phyloP scores from a whole-genome alignment of 2,888 invertebrate genomes.

The Poecilus cupreus region DNA sequence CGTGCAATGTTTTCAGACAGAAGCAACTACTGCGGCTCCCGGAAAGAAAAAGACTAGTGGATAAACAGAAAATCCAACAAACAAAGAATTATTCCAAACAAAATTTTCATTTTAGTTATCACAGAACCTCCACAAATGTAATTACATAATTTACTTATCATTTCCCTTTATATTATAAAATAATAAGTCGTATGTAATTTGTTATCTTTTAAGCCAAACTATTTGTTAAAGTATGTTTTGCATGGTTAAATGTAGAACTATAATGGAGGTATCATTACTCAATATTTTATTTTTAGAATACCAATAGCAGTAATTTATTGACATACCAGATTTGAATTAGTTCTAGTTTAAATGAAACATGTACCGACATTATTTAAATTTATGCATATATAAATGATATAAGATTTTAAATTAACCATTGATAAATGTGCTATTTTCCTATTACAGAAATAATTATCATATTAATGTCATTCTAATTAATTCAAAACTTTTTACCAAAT shows the following conservation, averaged over 20 bases:
- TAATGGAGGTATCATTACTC: no score
- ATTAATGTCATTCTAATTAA: constrained; percentile 3
- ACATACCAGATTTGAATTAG: no score
- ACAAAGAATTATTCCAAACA: no score
- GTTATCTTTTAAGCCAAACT: not conserved
- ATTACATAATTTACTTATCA: not conserved
- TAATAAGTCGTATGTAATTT: not conserved
- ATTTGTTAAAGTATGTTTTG: not conserved
- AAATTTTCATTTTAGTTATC: no score
- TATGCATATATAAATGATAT: no score
- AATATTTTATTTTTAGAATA: no score
- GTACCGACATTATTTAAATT: no score
- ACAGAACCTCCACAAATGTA: no score
- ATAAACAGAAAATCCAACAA: no score
- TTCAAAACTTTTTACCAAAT: not conserved
- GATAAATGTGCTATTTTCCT: not conserved
- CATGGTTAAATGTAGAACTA: not conserved
- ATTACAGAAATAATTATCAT: not conserved
- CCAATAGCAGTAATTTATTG: no score
- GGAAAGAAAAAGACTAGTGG: not conserved
- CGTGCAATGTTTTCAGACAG: not conserved
- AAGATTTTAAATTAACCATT: not conserved
- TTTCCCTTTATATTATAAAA: not conserved
- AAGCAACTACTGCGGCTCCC: not conserved
- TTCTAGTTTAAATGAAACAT: no score